Evolutionary conservation across 1,140 invertebrate genomes (phyloP), one percentile per base, ranked within the genome.

Genomic region (Bombus affinis): DNA sequence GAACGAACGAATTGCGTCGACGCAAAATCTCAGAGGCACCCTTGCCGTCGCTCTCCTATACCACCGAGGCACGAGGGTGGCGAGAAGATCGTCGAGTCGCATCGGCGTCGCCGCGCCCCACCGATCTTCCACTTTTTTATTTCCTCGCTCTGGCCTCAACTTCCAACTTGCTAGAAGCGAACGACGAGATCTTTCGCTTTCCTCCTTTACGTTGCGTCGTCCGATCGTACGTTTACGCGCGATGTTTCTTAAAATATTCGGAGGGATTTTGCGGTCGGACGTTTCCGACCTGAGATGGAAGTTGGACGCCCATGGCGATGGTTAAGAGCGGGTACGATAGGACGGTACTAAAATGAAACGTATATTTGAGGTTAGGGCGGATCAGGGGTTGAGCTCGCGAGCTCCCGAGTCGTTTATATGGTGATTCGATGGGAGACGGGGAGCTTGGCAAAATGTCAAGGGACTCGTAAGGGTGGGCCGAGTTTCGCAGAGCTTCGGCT

Each of bases 361-460:
- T 92, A 93, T 92, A 93, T 93, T 93, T 89, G 92, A 93, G 92
- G 92, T 93, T 91, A 89, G 86, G 92, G 87, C 89, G 91, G 91
- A 92, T 93, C 92, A 91, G 90, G 92, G 91, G 91, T 92, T 91
- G 92, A 85, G 65, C 86, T 75, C 83, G 88, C 86, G 47, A 88
- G 90, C 88, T 84, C 87, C 79, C 74, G 89, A 91, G 90, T 93
- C 92, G 92, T 93, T 93, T 93, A 93, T 93, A 93, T 93, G 92
- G 92, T 93, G 92, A 93, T 92, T 92, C 92, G 78, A 91, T 91
- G 92, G 92, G 92, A n/a, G 59, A 62, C 2, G 59, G 59, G 92
- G 86, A 90, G 91, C 89, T 93, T 93, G 92, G 92, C 92, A 92
- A 92, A 93, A 93, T 92, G 92, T 93, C 92, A 93, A 93, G 92